A percentile compares a stretch with the other conserved stretches of the same genome.
Evolutionary conservation across 1,140 invertebrate species (phyloP).

Genomic region (Microvelia longipes): DNA sequence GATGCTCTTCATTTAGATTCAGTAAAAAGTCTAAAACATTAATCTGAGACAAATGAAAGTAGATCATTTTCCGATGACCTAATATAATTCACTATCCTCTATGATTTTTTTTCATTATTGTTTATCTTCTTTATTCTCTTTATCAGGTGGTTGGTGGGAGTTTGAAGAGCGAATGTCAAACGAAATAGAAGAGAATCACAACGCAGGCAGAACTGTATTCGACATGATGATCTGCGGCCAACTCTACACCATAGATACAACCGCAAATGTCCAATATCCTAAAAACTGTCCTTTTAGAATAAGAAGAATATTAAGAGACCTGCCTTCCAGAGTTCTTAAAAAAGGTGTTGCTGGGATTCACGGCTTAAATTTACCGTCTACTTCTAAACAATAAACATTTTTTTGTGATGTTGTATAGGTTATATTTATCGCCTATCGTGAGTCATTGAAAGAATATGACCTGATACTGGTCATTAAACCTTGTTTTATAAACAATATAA

Average conservation of each 20-base stretch:
- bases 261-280: background rate
- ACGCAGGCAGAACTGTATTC: background rate
- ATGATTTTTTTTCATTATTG: background rate
- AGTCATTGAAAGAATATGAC: too few relatives aligned
- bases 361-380: background rate
- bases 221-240: background rate
- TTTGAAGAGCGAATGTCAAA: background rate
- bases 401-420: too few relatives aligned
- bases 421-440: too few relatives aligned
- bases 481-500: too few relatives aligned
- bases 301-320: background rate
- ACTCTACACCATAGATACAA: background rate
- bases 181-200: slow-evolving; percentile 1
- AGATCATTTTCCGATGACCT: too few relatives aligned
- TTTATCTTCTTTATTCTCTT: background rate
- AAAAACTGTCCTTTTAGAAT: background rate
- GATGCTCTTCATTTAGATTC: too few relatives aligned
- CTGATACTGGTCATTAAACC: too few relatives aligned
- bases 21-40: too few relatives aligned
- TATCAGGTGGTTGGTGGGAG: background rate
- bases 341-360: background rate
- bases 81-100: too few relatives aligned
- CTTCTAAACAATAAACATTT: background rate
- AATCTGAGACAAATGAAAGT: too few relatives aligned
- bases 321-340: background rate